phyloP scores from a whole-genome alignment of 2,888 invertebrate genomes.

The Gryllus longicercus region DNA sequence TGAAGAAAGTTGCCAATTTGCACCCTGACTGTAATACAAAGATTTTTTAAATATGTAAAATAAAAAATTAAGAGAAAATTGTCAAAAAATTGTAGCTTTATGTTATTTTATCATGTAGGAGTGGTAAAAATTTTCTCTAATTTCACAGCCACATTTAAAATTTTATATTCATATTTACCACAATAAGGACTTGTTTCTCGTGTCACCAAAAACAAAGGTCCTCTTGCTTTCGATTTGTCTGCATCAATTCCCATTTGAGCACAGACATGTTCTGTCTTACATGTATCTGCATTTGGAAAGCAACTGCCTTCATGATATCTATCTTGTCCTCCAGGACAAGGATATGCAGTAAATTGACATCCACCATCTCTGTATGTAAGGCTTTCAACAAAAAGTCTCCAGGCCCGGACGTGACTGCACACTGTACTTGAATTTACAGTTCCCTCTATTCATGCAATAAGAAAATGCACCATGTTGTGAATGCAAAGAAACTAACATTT shows the following conservation, averaged over 20 bases:
- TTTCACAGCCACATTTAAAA: no score
- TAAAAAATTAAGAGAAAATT: no score
- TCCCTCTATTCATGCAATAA: constrained; percentile 45
- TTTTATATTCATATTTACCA: constrained; percentile 46
- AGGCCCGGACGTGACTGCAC: constrained; percentile 58
- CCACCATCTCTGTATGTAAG: constrained; percentile 42
- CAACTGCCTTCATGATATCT: constrained; percentile 54
- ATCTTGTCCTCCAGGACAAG: constrained; percentile 52
- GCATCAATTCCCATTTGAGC: constrained; percentile 44
- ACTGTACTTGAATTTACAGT: constrained; percentile 51
- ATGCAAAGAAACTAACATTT: constrained; percentile 29
- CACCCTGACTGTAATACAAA: no score
- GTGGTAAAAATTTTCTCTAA: no score
- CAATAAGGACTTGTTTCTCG: constrained; percentile 53
- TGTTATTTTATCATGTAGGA: no score
- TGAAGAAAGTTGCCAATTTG: no score
- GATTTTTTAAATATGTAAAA: no score
- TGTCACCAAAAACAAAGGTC: constrained; percentile 56
- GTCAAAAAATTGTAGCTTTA: no score
- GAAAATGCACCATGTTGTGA: not conserved
- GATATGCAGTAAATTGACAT: constrained; percentile 56
- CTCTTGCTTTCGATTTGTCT: constrained; percentile 48
- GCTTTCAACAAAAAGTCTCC: constrained; percentile 54
- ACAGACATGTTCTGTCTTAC: constrained; percentile 36
- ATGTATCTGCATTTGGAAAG: constrained; percentile 49